Evolutionary conservation across 2,888 invertebrate species (phyloP), one percentile per base, ranked within the genome.

Genomic region (Mamestra brassicae): DNA sequence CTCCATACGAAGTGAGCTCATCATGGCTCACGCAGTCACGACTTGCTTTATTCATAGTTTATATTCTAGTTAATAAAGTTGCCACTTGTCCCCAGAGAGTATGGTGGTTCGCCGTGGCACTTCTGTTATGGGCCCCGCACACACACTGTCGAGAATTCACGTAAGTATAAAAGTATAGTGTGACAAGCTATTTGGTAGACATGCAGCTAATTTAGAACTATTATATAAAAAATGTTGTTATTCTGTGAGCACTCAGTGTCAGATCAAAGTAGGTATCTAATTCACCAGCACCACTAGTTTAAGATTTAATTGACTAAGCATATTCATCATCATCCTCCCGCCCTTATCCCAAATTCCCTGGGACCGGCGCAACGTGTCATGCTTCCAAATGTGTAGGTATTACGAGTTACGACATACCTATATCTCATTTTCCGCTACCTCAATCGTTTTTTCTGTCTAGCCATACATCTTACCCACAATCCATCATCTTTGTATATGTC

Each of bases 101-200:
- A 83, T 93, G 93, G 92, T 95, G 94, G 91, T 87, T 93, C 86
- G 92, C 91, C 74, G 88, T 91, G 71, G 91, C 91, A 70, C 83
- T 95, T 78, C 88, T 96, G 73, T 82, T 94, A 77, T 93, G 93
- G 91, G 87, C 90, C 38, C 92, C 92, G 57, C 89, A 91, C 85
- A 85, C 91, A 87, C 90, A 93, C 76, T 90, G 93, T 82, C 90
- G 94, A 78, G 93, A 95, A 86, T 93, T 95, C 87, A 95, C 95
- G 96, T 96, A 85, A 96, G 96, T 95, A 90, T 54, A 34, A 1
- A 55, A n/a, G 38, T 71, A 73, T n/a, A 50, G 10, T 4, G 2
- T 4, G 68, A 42, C 42, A 47, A 69, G 8, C 5, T 60, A 13
- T 36, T 55, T 47, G 26, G 11, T 77, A 11, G 17, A 6, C 55